Base-by-base conservation (phyloP, 1,140 invertebrate genomes). In the Drosophila elegans region DNA sequence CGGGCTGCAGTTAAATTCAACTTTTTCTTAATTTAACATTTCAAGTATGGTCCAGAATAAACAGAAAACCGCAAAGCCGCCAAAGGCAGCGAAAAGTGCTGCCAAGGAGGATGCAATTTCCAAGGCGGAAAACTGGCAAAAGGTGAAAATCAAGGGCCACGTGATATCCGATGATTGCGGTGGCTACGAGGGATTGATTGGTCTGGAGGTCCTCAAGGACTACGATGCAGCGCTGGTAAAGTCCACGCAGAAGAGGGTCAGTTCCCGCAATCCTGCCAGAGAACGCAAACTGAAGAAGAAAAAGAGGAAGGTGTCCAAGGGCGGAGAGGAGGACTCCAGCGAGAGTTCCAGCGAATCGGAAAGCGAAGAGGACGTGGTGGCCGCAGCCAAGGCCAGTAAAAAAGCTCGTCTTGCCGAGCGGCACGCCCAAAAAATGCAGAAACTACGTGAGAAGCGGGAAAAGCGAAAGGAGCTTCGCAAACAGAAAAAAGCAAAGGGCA, bases 61-160 rank as follows among this genome's bases (percentile, higher is more conserved):
- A 53, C 57, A 45, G 10, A 45, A 51, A 41, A 46, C 39, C 16
- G 48, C 11, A 25, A 86, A 68, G 5, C 63, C 44, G 0, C 56
- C 53, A 13, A 86, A 46, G 25, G 51, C 38, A 13, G 6, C 11
- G 0, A 71, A 29, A 7, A 29, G 4, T 7, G n/a, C 3, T 0
- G n/a, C 32, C 29, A 62, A 53, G 32, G 57, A 49, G 2, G 10
- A 25, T 1, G 27, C 12, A 11, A 10, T 12, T 5, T 3, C 32
- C 0, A 88, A 89, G 9, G 53, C 60, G 2, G 66, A 83, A 12
- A 60, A 54, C 46, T 92, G 91, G 92, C 78, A 92, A 39, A 92
- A 90, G 38, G 91, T 92, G 0, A 91, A 92, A 69, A 81, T 92
- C 25, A 91, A 91, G 42, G 92, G 92, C 48, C 90, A 91, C 76